Evolutionary conservation across 2,797 vertebrate species (phyloP), one percentile per base, ranked within the genome.

Genomic region (Mus minutoides): DNA sequence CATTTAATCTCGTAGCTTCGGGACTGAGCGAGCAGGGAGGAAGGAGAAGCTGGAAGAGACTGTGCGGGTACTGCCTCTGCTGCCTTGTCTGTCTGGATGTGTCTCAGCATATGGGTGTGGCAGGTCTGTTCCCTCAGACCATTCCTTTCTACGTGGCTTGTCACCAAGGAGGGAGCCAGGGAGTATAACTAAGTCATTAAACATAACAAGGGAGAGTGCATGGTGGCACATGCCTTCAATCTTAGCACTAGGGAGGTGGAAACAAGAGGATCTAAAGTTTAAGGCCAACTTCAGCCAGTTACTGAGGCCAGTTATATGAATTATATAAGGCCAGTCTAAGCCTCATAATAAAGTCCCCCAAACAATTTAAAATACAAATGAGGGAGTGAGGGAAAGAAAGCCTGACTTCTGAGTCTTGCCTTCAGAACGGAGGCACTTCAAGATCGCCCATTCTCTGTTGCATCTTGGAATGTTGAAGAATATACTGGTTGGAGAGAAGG

Each of bases 1-100:
- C 24, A 62, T 91, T 94, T 46, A 62, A 67, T 96, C 86, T 84
- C 78, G 1, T 26, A 75, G 37, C 91, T 94, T 92, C 87, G 89
- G 87, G 88, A 85, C 37, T 64, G 79, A 82, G 71, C 52, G 67
- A 86, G 49, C 24, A 49, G 96, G 95, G 46, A 6, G 89, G 67
- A 85, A 21, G 64, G 78, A 80, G 85, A 85, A 58, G 43, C 43
- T 79, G 91, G 67, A 78, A 83, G 75, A 73, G n/a, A 49, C 4
- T 0, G 2, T 22, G 6, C 58, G 7, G 56, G 83, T 37, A 43
- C 88, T 79, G 92, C 91, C 62, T 13, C 26, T 6, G 75, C 77
- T 29, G n/a, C 43, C 31, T 62, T 0, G 6, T 67, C 29, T 40
- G 31, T 6, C 7, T 58, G 6, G 34, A 40, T 9, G 29, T 60